Conservation (phyloP, 30 jellyfish, hydroid and myxozoan species). For the Cassiopea andromeda region DNA sequence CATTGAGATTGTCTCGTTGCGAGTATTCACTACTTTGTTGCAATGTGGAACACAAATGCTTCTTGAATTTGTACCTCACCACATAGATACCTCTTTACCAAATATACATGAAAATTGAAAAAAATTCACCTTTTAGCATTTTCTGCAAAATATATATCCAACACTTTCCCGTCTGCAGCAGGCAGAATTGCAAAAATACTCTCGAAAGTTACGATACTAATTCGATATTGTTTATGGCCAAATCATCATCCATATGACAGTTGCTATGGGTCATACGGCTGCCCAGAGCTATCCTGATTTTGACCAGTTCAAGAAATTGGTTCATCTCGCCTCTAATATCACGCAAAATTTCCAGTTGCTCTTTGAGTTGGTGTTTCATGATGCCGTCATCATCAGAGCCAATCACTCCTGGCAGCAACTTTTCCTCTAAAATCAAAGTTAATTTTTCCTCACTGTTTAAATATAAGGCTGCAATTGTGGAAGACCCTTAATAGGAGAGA, state of each 20-base stretch:
- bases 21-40: too few relatives aligned
- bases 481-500: too few relatives aligned
- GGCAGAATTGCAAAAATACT: neutral
- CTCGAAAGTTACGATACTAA: conserved; percentile 13
- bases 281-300: conserved; percentile 49
- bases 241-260: conserved; percentile 35
- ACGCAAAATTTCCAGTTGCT: conserved; percentile 12
- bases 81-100: too few relatives aligned
- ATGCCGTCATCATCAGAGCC: conserved; percentile 1
- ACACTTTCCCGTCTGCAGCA: neutral
- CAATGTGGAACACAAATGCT: too few relatives aligned
- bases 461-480: too few relatives aligned
- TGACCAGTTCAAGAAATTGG: conserved; percentile 24
- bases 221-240: conserved; percentile 67
- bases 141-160: too few relatives aligned
- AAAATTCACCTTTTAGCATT: too few relatives aligned
- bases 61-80: too few relatives aligned
- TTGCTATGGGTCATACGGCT: conserved; percentile 26
- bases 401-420: neutral
- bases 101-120: too few relatives aligned
- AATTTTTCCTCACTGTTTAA: too few relatives aligned
- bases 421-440: neutral
- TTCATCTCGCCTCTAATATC: conserved; percentile 52
- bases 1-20: too few relatives aligned
- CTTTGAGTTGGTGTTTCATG: conserved; percentile 2